phyloP scores from a whole-genome alignment of 2,113 vertebrate species.

The Bostrychus sinensis region DNA sequence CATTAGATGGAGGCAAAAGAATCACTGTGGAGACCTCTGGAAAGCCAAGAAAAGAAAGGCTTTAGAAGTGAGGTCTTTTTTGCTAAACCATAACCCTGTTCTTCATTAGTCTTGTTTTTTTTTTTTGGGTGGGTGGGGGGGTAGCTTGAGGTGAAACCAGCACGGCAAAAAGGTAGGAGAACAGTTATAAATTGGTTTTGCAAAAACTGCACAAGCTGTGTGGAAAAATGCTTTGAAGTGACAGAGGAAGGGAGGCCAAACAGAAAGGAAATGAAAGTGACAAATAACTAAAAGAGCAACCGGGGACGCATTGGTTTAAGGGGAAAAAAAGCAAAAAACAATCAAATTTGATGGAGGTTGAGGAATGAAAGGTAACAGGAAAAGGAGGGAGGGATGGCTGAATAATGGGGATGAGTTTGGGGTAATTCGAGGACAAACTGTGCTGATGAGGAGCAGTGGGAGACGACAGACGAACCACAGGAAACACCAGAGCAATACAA shows the following conservation, averaged over 20 bases:
- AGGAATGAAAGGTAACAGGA: not conserved
- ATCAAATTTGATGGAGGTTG: not conserved
- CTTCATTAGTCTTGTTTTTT: no score
- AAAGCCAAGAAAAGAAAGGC: no score
- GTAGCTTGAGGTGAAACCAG: not conserved
- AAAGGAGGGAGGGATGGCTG: not conserved
- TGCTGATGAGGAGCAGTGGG: slow-evolving; percentile 5
- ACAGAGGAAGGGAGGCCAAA: no score
- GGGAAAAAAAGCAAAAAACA: not conserved
- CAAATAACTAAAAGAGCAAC: not conserved
- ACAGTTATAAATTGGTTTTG: not conserved
- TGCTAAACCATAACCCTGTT: no score
- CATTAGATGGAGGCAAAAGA: no score
- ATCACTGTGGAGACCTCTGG: no score
- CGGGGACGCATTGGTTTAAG: not conserved
- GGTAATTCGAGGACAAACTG: not conserved
- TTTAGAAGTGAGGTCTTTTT: no score
- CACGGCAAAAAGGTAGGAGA: not conserved
- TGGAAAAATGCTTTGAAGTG: not conserved
- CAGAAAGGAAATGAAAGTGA: not conserved
- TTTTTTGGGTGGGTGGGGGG: no score
- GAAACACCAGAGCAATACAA: not conserved
- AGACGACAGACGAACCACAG: not conserved
- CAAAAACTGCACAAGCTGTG: not conserved
- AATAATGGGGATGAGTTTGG: not conserved